Conservation (phyloP, 1,140 invertebrate species). For the Lucilia sericata region DNA sequence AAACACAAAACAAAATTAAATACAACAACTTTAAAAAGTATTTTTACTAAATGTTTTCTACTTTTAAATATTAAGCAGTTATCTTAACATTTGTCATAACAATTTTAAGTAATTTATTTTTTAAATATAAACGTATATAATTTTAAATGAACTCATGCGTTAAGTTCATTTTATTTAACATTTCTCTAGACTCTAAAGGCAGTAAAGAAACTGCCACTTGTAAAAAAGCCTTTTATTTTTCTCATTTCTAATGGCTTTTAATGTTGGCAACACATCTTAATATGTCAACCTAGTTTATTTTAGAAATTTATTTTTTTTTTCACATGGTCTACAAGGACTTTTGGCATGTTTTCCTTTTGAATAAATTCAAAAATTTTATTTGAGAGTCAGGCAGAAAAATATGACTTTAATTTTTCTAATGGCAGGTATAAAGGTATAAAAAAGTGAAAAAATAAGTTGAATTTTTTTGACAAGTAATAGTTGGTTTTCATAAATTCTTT, state of each 20-base stretch:
- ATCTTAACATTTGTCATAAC: too few relatives aligned
- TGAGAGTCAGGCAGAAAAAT: background rate
- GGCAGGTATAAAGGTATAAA: background rate
- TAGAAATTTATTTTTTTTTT: background rate
- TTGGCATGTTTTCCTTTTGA: background rate
- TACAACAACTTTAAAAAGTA: too few relatives aligned
- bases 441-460: background rate
- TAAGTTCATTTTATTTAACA: background rate
- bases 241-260: background rate
- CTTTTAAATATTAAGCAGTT: background rate
- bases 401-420: background rate
- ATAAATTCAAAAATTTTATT: background rate
- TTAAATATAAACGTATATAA: background rate
- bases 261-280: background rate
- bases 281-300: background rate
- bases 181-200: background rate
- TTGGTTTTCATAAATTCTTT: too few relatives aligned
- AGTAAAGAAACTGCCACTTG: background rate
- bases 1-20: too few relatives aligned
- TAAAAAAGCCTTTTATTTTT: background rate
- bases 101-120: background rate
- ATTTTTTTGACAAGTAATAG: too few relatives aligned
- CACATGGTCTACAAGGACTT: background rate
- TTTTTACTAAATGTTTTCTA: background rate
- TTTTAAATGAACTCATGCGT: constrained; percentile 14